Evolutionary conservation across 2,797 vertebrate genomes (phyloP).

Genomic region (Hirundo rustica): DNA sequence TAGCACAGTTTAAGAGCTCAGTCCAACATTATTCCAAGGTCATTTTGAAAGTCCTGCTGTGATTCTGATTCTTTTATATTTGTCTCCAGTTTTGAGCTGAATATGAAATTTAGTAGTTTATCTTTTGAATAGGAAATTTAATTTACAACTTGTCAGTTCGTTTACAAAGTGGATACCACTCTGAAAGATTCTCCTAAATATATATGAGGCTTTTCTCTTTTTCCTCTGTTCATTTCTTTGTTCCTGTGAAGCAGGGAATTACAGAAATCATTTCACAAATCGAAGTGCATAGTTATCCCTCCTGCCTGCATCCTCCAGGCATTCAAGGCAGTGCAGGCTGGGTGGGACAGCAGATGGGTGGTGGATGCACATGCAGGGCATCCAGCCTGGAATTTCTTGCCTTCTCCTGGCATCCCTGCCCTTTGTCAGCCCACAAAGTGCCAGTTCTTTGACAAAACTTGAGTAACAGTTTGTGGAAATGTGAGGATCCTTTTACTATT

Average conservation of each 20-base stretch:
- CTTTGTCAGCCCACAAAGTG: not conserved
- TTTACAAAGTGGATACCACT: conserved; percentile 33
- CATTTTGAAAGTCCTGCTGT: conserved; percentile 65
- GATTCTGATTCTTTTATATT: conserved; percentile 65
- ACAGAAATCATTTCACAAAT: not conserved
- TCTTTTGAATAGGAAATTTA: conserved; percentile 64
- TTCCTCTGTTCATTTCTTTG: conserved; percentile 37
- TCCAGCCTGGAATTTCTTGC: not conserved
- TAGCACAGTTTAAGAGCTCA: conserved; percentile 44
- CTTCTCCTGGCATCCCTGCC: not conserved
- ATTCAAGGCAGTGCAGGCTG: not conserved
- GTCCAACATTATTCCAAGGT: conserved; percentile 67
- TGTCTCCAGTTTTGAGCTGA: conserved; percentile 61
- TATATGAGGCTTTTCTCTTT: not conserved
- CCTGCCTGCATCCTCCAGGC: not conserved
- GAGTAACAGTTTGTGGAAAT: not conserved
- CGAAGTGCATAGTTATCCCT: not conserved
- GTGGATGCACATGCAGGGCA: not conserved
- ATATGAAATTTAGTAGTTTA: conserved; percentile 63
- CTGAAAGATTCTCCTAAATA: conserved; percentile 22
- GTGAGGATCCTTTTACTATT: not conserved
- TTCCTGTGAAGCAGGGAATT: not conserved
- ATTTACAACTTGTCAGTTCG: conserved; percentile 62
- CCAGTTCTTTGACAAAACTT: not conserved
- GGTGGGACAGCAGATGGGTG: not conserved